Evolutionary conservation across 2,888 invertebrate genomes (phyloP).

Genomic region (Drosophila eohydei): DNA sequence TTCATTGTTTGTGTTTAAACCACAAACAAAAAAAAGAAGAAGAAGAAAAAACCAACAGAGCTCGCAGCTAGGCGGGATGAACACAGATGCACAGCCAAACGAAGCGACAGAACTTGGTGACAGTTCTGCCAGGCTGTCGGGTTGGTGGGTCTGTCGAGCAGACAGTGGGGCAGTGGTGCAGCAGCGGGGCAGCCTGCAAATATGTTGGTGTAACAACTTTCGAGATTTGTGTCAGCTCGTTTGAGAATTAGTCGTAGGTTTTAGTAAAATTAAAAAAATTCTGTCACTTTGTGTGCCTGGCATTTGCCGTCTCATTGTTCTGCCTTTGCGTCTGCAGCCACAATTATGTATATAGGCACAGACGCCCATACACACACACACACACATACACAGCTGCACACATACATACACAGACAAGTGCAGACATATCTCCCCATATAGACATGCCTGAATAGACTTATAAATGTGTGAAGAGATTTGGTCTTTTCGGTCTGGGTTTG

Average conservation of each 20-base stretch:
- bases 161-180: constrained; percentile 5
- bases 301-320: constrained; percentile 73
- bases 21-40: constrained; percentile 37
- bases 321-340: constrained; percentile 32
- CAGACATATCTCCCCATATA: constrained; percentile 4
- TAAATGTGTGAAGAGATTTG: constrained; percentile 34
- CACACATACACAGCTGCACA: neutral
- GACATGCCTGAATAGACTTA: constrained; percentile 21
- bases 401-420: neutral
- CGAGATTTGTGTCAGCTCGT: constrained; percentile 81
- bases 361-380: neutral
- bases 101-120: constrained; percentile 47
- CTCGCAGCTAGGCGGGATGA: constrained; percentile 30
- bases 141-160: constrained; percentile 4
- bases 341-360: constrained; percentile 22
- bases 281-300: constrained; percentile 68
- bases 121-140: constrained; percentile 40
- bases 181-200: constrained; percentile 43
- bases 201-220: constrained; percentile 69
- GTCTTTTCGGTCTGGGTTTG: neutral
- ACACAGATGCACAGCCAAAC: constrained; percentile 46
- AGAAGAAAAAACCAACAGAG: constrained; percentile 22
- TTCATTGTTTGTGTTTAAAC: constrained; percentile 62
- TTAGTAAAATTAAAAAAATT: constrained; percentile 77
- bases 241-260: constrained; percentile 80